These are phyloP conservation scores for Rugalucina vietnamica DNA, from an alignment of 2,888 invertebrate genomes.

Conservation along the genomic window DNA sequence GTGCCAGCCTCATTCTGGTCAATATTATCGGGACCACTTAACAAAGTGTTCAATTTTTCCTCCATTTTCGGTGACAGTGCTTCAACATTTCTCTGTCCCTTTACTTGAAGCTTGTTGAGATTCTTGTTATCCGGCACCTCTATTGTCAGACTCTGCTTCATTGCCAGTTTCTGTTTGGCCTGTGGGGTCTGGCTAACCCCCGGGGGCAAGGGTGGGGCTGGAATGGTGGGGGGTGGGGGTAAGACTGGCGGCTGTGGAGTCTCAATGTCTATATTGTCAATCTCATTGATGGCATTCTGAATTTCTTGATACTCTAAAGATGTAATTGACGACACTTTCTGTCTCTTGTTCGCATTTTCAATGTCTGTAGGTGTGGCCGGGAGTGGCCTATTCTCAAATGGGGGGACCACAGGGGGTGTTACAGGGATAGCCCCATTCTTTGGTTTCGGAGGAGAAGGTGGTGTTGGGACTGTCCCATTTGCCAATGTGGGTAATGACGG, in stretches of 20 bases:
- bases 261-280: conserved; percentile 63
- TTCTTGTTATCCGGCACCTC: conserved; percentile 48
- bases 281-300: conserved; percentile 66
- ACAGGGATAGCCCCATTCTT: neutral
- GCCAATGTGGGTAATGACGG: conserved; percentile 46
- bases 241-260: conserved; percentile 48
- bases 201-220: conserved; percentile 65
- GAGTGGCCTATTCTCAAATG: conserved; percentile 51
- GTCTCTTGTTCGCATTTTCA: conserved; percentile 16
- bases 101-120: conserved; percentile 54
- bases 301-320: conserved; percentile 64
- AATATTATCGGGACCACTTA: conserved; percentile 43
- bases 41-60: conserved; percentile 63
- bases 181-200: conserved; percentile 44
- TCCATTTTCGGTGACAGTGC: conserved; percentile 71
- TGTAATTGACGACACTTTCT: conserved; percentile 41
- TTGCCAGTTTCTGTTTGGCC: conserved; percentile 51
- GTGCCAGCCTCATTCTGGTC: neutral
- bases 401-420: conserved; percentile 14
- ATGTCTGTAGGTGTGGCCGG: conserved; percentile 56
- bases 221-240: conserved; percentile 68
- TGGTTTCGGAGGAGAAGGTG: conserved; percentile 48
- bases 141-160: conserved; percentile 53
- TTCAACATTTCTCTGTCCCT: conserved; percentile 59
- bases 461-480: conserved; percentile 27